Base-by-base conservation (phyloP, 1,140 invertebrate genomes). In the Eulimnadia texana region DNA sequence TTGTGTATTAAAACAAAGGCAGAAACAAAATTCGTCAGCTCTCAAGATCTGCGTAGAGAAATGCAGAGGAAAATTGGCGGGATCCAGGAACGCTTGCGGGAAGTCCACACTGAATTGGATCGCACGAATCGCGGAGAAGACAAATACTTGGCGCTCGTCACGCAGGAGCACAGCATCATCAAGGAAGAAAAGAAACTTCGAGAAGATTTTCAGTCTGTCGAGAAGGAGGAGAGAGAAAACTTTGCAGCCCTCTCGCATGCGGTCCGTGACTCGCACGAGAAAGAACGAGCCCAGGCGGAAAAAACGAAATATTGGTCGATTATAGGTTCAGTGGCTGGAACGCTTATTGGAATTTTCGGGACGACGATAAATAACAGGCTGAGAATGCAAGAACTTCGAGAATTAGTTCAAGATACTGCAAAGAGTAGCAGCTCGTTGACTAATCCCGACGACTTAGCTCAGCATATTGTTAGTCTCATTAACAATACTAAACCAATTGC, bases 291-390 rank as follows among this genome's bases (percentile, higher is more conserved):
- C 2, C 80, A 84, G 68, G 82, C 83, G 13, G 83, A 86, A 69
- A 75, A 81, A 65, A 87, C 84, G 60, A 87, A 87, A 70, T 87
- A 88, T 67, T 85, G 84, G 83, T 85, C 83, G 57, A 77, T 87
- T 52, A 80, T 84, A 22, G 84, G 82, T 16, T 86, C 84, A 3
- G 73, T 85, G 65, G 70, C 83, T 50, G 84, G 84, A 20, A 83
- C 84, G 27, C 70, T 80, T 0, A 73, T 85, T 3, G 84, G 84
- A 20, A 80, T 85, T 63, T 68, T 80, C 3, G 83, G 82, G 27
- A 81, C 80, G 3, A 79, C 81, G 2, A 73, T 84, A 25, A 84
- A 81, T 67, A 84, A 83, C 66, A 73, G 77, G 58, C 69, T 82
- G 19, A 78, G 80, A 68, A 84, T 84, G 81, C 74, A 75, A 54